Percentiles rank a stretch among this genome's conserved stretches.
These are phyloP conservation scores for Halotydeus destructor DNA, from an alignment of 1,140 invertebrate genomes.

Conservation along the genomic window DNA sequence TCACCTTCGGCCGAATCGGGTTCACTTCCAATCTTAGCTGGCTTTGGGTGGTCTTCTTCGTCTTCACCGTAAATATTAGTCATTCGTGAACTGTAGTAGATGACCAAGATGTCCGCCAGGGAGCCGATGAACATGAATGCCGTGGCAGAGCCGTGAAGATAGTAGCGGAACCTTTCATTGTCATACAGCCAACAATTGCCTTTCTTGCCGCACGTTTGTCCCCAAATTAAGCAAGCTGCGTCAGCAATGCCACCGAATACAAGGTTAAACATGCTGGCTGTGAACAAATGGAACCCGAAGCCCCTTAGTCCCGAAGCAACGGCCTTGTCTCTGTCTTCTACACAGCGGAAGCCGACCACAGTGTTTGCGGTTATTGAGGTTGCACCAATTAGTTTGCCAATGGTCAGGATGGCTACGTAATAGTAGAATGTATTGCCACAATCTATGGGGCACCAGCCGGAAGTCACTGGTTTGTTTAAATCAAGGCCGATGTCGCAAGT, in stretches of 20 bases:
- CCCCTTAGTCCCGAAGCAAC: too few relatives aligned
- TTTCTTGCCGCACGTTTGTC: slow-evolving; percentile 16
- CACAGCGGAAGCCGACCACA: slow-evolving; percentile 20
- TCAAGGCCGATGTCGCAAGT: too few relatives aligned
- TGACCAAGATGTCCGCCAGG: slow-evolving; percentile 15
- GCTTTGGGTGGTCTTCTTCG: too few relatives aligned
- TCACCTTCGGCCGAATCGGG: too few relatives aligned
- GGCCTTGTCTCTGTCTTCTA: slow-evolving; percentile 2
- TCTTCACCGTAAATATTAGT: slow-evolving; percentile 17
- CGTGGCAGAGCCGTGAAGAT: slow-evolving; percentile 16
- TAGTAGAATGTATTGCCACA: slow-evolving; percentile 16
- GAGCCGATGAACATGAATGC: slow-evolving; percentile 14
- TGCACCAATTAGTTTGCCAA: slow-evolving; percentile 19
- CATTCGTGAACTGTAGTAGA: slow-evolving; percentile 8
- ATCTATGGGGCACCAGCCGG: slow-evolving; percentile 18
- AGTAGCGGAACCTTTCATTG: slow-evolving; percentile 18
- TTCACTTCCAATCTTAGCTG: too few relatives aligned
- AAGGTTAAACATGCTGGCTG: slow-evolving; percentile 22
- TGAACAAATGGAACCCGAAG: background rate
- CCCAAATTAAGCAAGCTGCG: slow-evolving; percentile 21
- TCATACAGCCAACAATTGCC: slow-evolving; percentile 25
- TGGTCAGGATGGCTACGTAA: slow-evolving; percentile 19
- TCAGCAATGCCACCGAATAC: slow-evolving; percentile 22
- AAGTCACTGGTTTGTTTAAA: too few relatives aligned
- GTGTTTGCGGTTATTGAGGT: slow-evolving; percentile 21